Conservation (phyloP, 2,797 vertebrate genomes). For the Trichosurus vulpecula region DNA sequence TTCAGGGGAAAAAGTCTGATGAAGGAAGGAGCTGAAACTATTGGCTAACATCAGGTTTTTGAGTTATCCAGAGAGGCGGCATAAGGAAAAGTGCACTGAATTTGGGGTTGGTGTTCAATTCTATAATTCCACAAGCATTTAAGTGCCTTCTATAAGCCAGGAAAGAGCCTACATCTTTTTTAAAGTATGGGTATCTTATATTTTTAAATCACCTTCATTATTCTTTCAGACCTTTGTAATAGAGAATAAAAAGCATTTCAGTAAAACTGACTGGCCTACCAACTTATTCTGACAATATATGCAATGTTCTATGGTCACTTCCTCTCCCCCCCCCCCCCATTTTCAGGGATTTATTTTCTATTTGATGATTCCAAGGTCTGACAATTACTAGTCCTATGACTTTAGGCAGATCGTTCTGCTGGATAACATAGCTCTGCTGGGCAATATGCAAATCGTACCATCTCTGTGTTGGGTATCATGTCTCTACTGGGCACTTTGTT, state of each 20-base stretch:
- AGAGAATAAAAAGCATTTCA: background rate
- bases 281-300: background rate
- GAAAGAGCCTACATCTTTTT: background rate
- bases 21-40: conserved; percentile 17
- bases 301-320: background rate
- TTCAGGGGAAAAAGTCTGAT: background rate
- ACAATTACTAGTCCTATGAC: background rate
- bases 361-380: background rate
- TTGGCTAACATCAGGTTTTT: background rate
- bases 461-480: background rate
- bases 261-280: background rate
- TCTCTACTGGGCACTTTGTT: background rate
- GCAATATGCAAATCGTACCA: background rate
- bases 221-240: background rate
- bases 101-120: background rate
- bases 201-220: background rate
- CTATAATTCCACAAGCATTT: background rate
- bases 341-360: background rate
- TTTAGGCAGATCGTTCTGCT: background rate
- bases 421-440: background rate
- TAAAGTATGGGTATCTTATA: background rate
- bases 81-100: background rate
- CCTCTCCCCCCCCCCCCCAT: too few species aligned
- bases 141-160: background rate
- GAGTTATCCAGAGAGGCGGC: background rate